Percentiles rank a stretch among this genome's conserved stretches.
These are phyloP conservation scores for Oxyteleia sp. DNA, from an alignment of 2,888 invertebrate genomes.

Conservation along the genomic window DNA sequence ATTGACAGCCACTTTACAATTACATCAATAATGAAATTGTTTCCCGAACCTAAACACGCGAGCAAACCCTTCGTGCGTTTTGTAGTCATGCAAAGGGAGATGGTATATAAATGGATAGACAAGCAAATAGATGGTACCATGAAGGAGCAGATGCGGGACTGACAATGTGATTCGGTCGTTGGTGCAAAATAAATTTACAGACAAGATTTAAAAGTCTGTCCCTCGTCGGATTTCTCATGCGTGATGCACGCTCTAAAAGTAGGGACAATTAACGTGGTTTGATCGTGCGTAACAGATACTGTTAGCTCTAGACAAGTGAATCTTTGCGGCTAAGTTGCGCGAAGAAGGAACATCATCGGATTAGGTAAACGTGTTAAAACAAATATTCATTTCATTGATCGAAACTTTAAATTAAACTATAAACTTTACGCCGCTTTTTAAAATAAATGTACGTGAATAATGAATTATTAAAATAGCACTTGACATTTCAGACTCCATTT, in stretches of 20 bases:
- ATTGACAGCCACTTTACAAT: conserved; percentile 87
- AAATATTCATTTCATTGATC: no score
- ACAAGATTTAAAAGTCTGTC: no score
- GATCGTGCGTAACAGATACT: no score
- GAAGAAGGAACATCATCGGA: conserved; percentile 14
- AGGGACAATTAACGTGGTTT: no score
- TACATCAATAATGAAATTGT: conserved; percentile 87
- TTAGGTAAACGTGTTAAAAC: conserved; percentile 34
- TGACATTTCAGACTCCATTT: no score
- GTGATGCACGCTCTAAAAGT: no score
- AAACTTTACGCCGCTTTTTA: no score
- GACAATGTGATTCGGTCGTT: conserved; percentile 86
- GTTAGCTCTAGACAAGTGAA: conserved; percentile 79
- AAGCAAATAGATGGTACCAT: conserved; percentile 71
- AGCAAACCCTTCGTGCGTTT: conserved; percentile 79
- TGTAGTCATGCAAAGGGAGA: conserved; percentile 45
- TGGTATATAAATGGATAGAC: conserved; percentile 62
- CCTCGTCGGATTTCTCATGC: no score
- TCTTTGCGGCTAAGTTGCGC: conserved; percentile 56
- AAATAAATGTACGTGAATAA: no score
- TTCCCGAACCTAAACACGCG: conserved; percentile 82
- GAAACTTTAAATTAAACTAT: no score
- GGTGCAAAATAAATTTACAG: no score
- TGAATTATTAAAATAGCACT: no score
- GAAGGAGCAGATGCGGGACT: conserved; percentile 67